Evolutionary conservation across 2,113 vertebrate genomes (phyloP).

Genomic region (Malaclemys terrapin): DNA sequence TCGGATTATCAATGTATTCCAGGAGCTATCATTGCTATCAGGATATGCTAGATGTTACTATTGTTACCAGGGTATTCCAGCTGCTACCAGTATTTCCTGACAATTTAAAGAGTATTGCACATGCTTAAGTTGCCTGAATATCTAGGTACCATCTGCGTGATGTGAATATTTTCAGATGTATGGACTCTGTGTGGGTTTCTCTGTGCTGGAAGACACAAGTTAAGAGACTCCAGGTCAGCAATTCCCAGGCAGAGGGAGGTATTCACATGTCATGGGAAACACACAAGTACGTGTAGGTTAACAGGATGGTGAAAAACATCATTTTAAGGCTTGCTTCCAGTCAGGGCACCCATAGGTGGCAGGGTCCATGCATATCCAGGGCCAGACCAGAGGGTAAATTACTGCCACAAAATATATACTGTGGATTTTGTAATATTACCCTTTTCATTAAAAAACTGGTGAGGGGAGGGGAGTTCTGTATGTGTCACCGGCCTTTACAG

Average conservation of each 20-base stretch:
- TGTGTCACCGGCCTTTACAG: neutral
- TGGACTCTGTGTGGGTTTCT: neutral
- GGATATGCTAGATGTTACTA: rapidly evolving
- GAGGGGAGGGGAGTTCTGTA: no score
- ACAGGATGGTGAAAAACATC: rapidly evolving
- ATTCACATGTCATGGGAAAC: rapidly evolving
- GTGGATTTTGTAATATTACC: neutral
- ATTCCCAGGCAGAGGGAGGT: neutral
- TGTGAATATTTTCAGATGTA: no score
- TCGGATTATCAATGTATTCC: neutral
- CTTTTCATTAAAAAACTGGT: neutral
- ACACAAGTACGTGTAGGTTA: neutral
- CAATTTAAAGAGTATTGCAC: neutral
- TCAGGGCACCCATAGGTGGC: neutral
- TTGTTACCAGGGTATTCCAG: neutral
- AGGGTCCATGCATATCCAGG: neutral
- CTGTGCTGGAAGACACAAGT: neutral
- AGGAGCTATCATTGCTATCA: neutral
- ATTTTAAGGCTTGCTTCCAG: rapidly evolving
- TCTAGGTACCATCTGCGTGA: no score
- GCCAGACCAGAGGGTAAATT: neutral
- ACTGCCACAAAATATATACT: neutral
- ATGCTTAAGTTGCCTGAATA: neutral
- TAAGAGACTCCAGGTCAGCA: neutral
- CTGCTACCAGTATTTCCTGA: rapidly evolving